A percentile compares a stretch with the other conserved stretches of the same genome.
Evolutionary conservation across 35 echinoderm and acorn worm species (phyloP).

Genomic region (Amphiura filiformis): DNA sequence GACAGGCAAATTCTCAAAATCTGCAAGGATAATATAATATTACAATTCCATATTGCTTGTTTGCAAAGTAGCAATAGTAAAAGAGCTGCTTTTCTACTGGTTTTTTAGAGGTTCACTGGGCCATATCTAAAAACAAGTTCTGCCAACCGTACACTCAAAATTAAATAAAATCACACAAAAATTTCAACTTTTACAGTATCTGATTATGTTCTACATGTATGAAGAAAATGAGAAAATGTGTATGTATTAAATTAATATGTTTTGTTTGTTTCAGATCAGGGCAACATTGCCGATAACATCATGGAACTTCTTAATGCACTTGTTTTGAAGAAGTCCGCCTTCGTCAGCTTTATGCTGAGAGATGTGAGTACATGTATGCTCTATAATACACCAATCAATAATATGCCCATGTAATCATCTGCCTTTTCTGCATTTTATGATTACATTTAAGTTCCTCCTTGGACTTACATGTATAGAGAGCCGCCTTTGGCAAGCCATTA

Average conservation of each 20-base stretch:
- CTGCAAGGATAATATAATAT: too few relatives aligned
- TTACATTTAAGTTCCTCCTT: background rate
- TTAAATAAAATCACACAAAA: background rate
- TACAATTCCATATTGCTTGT: too few relatives aligned
- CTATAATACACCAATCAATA: background rate
- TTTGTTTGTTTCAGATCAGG: slow-evolving; percentile 48
- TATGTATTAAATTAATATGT: too few relatives aligned
- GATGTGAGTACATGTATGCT: slow-evolving; percentile 67
- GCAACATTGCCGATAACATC: slow-evolving; percentile 59
- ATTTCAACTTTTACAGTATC: background rate
- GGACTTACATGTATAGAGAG: background rate
- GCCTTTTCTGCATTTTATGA: background rate
- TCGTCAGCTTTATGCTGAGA: slow-evolving; percentile 67
- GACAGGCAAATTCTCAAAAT: too few relatives aligned
- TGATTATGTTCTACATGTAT: background rate
- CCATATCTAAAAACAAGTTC: too few relatives aligned
- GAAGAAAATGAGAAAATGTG: too few relatives aligned
- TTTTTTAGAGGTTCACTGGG: too few relatives aligned
- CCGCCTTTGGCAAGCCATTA: too few relatives aligned
- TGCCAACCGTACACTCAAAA: too few relatives aligned
- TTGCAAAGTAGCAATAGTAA: too few relatives aligned
- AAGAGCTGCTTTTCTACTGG: too few relatives aligned
- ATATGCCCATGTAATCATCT: background rate
- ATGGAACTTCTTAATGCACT: slow-evolving; percentile 56
- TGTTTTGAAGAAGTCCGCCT: slow-evolving; percentile 30